These are phyloP conservation scores for Syrmaticus mikado DNA, from an alignment of 2,113 vertebrate species.

Conservation along the genomic window DNA sequence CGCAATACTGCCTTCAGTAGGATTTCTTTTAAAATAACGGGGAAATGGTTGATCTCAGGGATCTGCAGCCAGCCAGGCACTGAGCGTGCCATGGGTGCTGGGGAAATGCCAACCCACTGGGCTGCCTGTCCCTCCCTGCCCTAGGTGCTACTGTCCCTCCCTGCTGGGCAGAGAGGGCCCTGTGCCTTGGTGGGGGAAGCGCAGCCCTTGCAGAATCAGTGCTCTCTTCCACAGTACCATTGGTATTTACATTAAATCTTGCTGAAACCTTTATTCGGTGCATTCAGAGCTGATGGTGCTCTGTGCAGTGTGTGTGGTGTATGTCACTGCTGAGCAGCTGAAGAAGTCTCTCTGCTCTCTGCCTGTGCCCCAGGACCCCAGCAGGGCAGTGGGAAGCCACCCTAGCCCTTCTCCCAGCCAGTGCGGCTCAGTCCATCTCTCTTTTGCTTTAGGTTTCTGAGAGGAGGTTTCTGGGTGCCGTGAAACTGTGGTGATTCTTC, in stretches of 20 bases:
- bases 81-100: neutral
- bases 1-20: neutral
- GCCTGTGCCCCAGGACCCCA: neutral
- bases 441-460: slow-evolving; percentile 61
- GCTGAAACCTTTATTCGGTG: accelerated
- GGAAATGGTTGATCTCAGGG: neutral
- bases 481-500: accelerated
- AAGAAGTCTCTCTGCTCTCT: neutral
- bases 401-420: neutral
- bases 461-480: neutral
- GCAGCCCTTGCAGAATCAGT: accelerated
- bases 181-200: accelerated
- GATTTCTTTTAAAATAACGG: neutral
- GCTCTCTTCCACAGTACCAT: neutral
- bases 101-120: accelerated
- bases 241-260: neutral
- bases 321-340: neutral
- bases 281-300: neutral
- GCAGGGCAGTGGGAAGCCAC: neutral
- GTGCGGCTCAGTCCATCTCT: neutral
- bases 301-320: neutral
- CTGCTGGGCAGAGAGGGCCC: accelerated
- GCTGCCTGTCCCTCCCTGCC: accelerated
- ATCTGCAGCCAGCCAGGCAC: neutral
- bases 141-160: neutral